Evolutionary conservation across 2,888 invertebrate species (phyloP).

Genomic region (Eubasilissa splendida): DNA sequence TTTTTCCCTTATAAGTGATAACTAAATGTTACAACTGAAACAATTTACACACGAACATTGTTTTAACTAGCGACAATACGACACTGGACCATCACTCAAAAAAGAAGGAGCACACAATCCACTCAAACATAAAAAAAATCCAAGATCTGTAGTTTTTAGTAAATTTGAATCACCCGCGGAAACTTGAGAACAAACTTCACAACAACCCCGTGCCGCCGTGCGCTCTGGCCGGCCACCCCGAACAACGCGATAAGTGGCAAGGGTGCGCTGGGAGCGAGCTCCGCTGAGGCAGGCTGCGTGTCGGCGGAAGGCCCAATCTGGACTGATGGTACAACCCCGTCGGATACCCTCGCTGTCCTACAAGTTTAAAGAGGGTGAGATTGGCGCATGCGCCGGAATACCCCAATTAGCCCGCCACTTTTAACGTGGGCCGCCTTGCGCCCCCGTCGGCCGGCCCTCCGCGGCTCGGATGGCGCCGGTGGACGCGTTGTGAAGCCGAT

Average conservation of each 20-base stretch:
- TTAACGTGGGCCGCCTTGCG: not conserved
- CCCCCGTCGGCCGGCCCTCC: not conserved
- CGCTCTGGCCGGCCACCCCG: not conserved
- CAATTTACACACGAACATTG: no score
- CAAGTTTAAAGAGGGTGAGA: conserved; percentile 9
- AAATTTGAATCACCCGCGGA: not conserved
- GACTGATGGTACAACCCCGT: not conserved
- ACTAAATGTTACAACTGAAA: no score
- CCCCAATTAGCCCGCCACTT: conserved; percentile 26
- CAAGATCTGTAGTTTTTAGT: not conserved
- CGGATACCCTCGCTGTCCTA: conserved; percentile 12
- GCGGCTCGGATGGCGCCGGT: not conserved
- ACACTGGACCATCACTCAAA: no score
- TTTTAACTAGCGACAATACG: no score
- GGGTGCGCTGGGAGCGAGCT: not conserved
- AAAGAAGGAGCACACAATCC: not conserved
- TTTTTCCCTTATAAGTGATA: no score
- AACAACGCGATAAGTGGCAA: not conserved
- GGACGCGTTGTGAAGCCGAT: no score
- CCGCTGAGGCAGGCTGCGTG: not conserved
- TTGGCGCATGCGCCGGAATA: conserved; percentile 21
- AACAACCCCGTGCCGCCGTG: not conserved
- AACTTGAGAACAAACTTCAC: not conserved
- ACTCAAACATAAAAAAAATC: not conserved
- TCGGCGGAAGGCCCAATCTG: not conserved